A percentile compares a stretch with the other conserved stretches of the same genome.
phyloP scores from a whole-genome alignment of 2,797 vertebrate genomes.

The Phalloptychus januarius region DNA sequence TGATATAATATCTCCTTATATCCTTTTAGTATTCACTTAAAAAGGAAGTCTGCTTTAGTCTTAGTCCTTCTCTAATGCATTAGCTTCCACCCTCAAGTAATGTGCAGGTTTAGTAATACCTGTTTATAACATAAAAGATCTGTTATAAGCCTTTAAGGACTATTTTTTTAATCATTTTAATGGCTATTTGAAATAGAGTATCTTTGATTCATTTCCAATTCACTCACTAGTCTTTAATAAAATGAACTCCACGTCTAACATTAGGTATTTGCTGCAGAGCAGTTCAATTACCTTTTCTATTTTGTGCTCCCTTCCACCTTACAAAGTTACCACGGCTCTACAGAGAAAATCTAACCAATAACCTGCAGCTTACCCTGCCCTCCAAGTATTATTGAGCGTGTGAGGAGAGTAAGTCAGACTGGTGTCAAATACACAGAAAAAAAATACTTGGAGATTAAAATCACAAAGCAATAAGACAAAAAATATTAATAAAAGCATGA shows the following conservation, averaged over 20 bases:
- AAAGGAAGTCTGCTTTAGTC: background rate
- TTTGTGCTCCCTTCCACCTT: background rate
- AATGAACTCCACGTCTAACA: background rate
- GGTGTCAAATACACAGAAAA: slow-evolving; percentile 32
- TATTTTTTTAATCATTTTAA: background rate
- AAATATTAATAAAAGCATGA: slow-evolving; percentile 18
- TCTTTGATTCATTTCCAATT: background rate
- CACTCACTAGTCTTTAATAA: background rate
- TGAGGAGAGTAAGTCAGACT: slow-evolving; percentile 24
- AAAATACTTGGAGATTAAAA: slow-evolving; percentile 25
- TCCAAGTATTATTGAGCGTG: slow-evolving; percentile 15
- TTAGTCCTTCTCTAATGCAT: background rate
- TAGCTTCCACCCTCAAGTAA: background rate
- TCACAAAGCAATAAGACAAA: slow-evolving; percentile 38
- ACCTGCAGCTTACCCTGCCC: background rate
- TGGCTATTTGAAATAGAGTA: background rate
- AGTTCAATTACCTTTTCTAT: background rate
- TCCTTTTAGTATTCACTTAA: background rate
- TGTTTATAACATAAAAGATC: background rate
- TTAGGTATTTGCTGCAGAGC: background rate
- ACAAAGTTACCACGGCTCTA: slow-evolving; percentile 11
- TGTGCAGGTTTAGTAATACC: background rate
- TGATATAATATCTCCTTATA: background rate
- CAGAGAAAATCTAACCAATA: slow-evolving; percentile 13
- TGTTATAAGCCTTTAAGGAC: background rate